Evolutionary conservation across 2,113 vertebrate genomes (phyloP).

Genomic region (Regulus satrapa): DNA sequence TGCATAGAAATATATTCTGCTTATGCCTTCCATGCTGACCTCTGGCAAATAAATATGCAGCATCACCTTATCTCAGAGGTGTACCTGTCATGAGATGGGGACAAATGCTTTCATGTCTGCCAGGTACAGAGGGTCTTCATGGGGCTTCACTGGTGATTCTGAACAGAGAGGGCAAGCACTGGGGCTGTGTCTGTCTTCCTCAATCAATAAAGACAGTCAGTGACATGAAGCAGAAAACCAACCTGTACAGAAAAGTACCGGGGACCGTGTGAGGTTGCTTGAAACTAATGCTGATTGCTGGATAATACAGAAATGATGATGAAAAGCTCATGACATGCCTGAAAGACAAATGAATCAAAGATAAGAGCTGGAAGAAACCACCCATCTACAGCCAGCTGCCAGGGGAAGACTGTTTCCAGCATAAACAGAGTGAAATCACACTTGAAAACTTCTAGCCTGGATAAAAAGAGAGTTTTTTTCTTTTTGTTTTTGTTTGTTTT

Average conservation of each 20-base stretch:
- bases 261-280: slow-evolving; percentile 1
- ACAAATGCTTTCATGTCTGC: slow-evolving; percentile 23
- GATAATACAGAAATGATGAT: slow-evolving; percentile 41
- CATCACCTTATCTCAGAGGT: not conserved
- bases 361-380: not conserved
- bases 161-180: not conserved
- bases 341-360: slow-evolving; percentile 41
- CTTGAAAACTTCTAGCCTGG: not conserved
- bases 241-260: not conserved
- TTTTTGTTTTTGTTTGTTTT: not conserved
- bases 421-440: not conserved
- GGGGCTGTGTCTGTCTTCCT: not conserved
- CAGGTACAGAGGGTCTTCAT: not conserved
- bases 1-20: slow-evolving; percentile 26
- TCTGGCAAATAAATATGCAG: slow-evolving; percentile 56
- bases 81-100: slow-evolving; percentile 32
- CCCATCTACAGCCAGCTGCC: not conserved
- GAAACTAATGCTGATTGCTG: not conserved
- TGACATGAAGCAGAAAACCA: slow-evolving; percentile 38
- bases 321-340: slow-evolving; percentile 19
- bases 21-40: slow-evolving; percentile 40
- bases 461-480: not conserved
- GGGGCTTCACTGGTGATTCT: not conserved
- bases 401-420: not conserved
- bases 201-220: slow-evolving; percentile 18